Percentiles rank a stretch among this genome's conserved stretches.
Evolutionary conservation across 2,797 vertebrate species (phyloP).

Genomic region (Tarsius wallacei): DNA sequence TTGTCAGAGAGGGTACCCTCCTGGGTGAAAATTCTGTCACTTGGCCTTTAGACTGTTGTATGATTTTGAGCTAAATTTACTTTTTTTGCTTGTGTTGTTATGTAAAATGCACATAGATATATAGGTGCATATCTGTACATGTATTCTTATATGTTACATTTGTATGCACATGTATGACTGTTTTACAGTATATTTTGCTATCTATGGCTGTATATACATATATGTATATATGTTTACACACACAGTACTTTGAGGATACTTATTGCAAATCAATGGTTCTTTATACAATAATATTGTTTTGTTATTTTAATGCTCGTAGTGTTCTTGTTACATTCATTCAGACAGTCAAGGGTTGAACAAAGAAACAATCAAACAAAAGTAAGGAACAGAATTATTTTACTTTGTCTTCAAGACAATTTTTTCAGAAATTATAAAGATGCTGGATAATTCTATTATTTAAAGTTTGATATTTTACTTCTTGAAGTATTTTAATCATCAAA

Average conservation of each 20-base stretch:
- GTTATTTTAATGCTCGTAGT: not conserved
- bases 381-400: not conserved
- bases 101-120: not conserved
- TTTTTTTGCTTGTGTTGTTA: not conserved
- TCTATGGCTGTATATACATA: not conserved
- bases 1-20: not conserved
- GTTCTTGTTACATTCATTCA: not conserved
- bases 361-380: not conserved
- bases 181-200: slow-evolving; percentile 45
- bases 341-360: not conserved
- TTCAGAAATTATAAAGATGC: not conserved
- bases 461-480: not conserved
- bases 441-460: not conserved
- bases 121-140: not conserved
- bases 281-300: not conserved
- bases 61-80: not conserved
- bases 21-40: not conserved
- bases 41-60: not conserved
- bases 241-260: not conserved
- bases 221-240: not conserved
- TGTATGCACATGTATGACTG: not conserved
- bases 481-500: not conserved
- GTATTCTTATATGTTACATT: not conserved
- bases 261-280: not conserved
- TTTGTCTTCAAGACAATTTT: slow-evolving; percentile 19